A percentile compares a stretch with the other conserved stretches of the same genome.
Conservation (phyloP, 1,140 invertebrate species). For the Lanistes nyassanus region DNA sequence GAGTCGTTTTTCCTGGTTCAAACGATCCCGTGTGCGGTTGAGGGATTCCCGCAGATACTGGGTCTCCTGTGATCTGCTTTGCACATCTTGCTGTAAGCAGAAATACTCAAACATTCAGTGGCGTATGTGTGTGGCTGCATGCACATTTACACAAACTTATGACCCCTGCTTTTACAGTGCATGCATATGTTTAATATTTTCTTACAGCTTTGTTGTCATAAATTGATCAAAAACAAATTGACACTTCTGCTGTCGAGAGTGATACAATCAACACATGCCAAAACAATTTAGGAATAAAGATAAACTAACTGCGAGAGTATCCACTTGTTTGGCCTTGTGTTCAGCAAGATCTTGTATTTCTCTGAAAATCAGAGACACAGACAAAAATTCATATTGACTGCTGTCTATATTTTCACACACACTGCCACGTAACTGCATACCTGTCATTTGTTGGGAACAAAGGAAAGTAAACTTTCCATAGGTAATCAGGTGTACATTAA, state of each 20-base stretch:
- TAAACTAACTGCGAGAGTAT: conserved; percentile 56
- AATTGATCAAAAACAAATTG: too few relatives aligned
- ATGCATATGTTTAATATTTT: background rate
- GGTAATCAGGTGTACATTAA: too few relatives aligned
- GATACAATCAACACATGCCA: too few relatives aligned
- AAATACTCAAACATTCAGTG: too few relatives aligned
- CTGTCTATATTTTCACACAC: too few relatives aligned
- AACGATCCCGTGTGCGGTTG: conserved; percentile 53
- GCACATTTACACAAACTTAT: background rate
- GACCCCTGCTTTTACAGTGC: background rate
- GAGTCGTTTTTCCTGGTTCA: conserved; percentile 65
- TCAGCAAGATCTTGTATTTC: conserved; percentile 61
- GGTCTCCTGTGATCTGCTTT: conserved; percentile 60
- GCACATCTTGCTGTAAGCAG: conserved; percentile 56
- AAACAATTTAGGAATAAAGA: conserved; percentile 1
- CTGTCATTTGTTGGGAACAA: too few relatives aligned
- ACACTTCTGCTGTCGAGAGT: too few relatives aligned
- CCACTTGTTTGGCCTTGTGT: conserved; percentile 55
- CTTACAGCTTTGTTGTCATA: too few relatives aligned
- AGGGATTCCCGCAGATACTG: conserved; percentile 64
- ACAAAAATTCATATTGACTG: background rate
- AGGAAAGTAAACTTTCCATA: background rate
- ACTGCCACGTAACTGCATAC: too few relatives aligned
- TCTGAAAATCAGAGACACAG: conserved; percentile 39
- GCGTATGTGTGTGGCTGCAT: too few relatives aligned